phyloP scores from a whole-genome alignment of 2,888 invertebrate genomes.

The Polyommatus iphigenia region DNA sequence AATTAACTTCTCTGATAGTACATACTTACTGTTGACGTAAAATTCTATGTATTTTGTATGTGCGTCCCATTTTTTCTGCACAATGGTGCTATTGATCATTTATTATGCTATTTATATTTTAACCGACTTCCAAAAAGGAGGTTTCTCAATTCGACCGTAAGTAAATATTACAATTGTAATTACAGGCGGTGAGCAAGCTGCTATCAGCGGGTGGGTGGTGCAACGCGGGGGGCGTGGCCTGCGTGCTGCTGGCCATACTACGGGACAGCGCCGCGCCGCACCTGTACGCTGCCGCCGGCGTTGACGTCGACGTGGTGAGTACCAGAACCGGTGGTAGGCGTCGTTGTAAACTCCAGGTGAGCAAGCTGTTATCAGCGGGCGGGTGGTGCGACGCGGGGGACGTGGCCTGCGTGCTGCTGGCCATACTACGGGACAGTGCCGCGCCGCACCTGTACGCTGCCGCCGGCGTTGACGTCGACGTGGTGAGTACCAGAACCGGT shows the following conservation, averaged over 20 bases:
- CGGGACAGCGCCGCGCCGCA: conserved; percentile 38
- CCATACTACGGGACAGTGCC: conserved; percentile 34
- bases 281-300: conserved; percentile 42
- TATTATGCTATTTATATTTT: not conserved
- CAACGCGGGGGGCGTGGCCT: conserved; percentile 50
- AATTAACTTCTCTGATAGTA: too few species aligned
- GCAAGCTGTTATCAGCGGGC: conserved; percentile 54
- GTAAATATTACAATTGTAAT: not conserved
- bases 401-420: conserved; percentile 47
- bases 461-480: conserved; percentile 43
- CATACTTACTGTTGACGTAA: too few species aligned
- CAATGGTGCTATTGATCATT: not conserved
- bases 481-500: too few species aligned
- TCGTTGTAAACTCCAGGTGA: too few species aligned
- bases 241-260: conserved; percentile 41
- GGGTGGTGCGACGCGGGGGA: conserved; percentile 52
- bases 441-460: conserved; percentile 38
- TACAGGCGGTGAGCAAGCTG: conserved; percentile 58
- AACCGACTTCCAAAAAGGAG: too few species aligned
- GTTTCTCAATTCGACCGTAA: too few species aligned
- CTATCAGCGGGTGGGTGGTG: conserved; percentile 50
- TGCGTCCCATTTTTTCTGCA: too few species aligned
- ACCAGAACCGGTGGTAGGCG: too few species aligned
- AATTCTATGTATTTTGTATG: too few species aligned
- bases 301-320: conserved; percentile 35